Evolutionary conservation across 1,140 invertebrate genomes (phyloP), one percentile per base, ranked within the genome.

Genomic region (Hydropsyche tenuis): DNA sequence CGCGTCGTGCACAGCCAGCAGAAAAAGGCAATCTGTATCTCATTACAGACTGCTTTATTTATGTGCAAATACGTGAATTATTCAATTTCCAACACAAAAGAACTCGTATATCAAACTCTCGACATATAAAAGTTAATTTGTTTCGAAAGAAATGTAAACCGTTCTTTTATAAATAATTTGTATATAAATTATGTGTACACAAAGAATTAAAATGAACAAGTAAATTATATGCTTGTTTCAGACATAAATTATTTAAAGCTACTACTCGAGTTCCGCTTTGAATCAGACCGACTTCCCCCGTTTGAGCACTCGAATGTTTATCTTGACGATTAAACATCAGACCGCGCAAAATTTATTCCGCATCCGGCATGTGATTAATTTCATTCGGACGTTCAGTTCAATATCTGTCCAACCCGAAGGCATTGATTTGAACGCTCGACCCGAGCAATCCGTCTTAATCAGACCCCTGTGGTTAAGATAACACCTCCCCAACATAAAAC

Each of bases 381-480:
- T 73, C 37, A 37, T 18, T 22, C 12, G 11, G 12, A 63, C 46
- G 64, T 48, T 53, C 46, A 18, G 71, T 66, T 43, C 42, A 65
- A 27, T 30, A 22, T 69, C 51, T 46, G 62, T 27, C 73, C 62
- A 48, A 53, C 65, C 62, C 62, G 27, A 16, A 20, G 70, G 30
- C 30, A 37, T 37, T 37, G 3, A 37, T 37, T 37, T 9, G 30
- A 37, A 37, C 30, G 30, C 63, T 63, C 46, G 20, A 65, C 79
- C 80, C 70, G 62, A 81, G 81, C 82, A 79, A 84, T 85, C 83
- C 79, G 79, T 85, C 83, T 85, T 84, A 84, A 85, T 85, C 84
- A 81, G 81, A 37, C 62, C 62, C 70, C 69, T 45, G 70, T 42
- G 30, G 45, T 42, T 51, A 4, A 37, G 30, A 37, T 37, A 37